Evolutionary conservation across 2,113 vertebrate genomes (phyloP), one percentile per base, ranked within the genome.

Genomic region (Notothenia rossii): DNA sequence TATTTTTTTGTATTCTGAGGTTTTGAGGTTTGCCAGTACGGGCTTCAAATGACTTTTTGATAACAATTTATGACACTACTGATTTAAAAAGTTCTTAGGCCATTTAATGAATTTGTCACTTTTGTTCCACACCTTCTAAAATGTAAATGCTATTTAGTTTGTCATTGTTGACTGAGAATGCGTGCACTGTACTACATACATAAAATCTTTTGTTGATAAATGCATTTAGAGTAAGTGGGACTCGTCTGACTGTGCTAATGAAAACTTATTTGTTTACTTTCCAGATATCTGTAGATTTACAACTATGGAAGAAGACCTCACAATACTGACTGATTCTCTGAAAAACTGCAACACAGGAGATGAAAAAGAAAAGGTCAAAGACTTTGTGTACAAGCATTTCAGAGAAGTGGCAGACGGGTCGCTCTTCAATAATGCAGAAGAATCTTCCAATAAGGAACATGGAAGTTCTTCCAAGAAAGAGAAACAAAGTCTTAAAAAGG

Each of bases 401-500:
- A 90, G 77, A 88, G 92, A 93, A 15, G 85, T 89, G 49, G 75
- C 77, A 0, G 91, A 92, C 71, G 90, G 81, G 15, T 75, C 90
- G 1, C 69, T 76, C 25, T 84, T 80, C 62, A 83, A 46, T 80
- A 88, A 89, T 79, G 48, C 77, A 66, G 90, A 90, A 45, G 91
- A 94, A 51, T 75, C 81, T 18, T 54, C 75, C n/a, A 53, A 70
- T 45, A 91, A 85, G 45, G 91, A 91, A 46, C 75, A 90, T 33
- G 84, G 75, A 62, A 87, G 67, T 83, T 69, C 81, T 92, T 83
- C 33, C 5, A 89, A 70, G 61, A 92, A 81, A 59, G 88, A 92
- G 1, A 82, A 94, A 78, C 96, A 94, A 81, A 93, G 95, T 51
- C 61, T 95, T 29, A 93, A 75, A 75, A 91, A 94, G 81, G 94